Evolutionary conservation across 2,797 vertebrate genomes (phyloP).

Genomic region (Falco columbarius): DNA sequence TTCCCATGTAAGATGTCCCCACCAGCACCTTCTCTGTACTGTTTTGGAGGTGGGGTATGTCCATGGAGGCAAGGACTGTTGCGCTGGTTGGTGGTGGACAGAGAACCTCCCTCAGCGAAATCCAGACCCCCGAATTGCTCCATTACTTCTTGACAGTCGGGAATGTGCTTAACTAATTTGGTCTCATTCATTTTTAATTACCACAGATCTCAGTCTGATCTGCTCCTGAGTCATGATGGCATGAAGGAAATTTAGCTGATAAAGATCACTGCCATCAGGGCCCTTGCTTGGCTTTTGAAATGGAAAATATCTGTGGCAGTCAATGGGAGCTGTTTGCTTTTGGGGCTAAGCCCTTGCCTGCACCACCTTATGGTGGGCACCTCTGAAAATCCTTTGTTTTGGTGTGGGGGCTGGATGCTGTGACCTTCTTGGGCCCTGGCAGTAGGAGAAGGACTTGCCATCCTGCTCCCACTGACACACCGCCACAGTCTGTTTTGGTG

Average conservation of each 20-base stretch:
- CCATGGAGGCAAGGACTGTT: not conserved
- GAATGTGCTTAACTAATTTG: slow-evolving; percentile 16
- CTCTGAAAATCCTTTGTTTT: not conserved
- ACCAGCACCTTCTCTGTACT: not conserved
- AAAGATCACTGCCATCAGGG: not conserved
- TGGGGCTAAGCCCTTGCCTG: not conserved
- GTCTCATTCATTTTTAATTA: slow-evolving; percentile 18
- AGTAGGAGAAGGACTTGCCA: not conserved
- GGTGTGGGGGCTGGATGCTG: not conserved
- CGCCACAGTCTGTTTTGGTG: not conserved
- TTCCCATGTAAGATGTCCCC: not conserved
- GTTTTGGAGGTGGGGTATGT: not conserved
- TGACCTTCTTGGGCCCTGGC: not conserved
- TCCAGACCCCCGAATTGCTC: not conserved
- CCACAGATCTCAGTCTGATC: slow-evolving; percentile 12
- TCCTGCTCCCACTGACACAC: not conserved
- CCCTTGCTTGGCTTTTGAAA: not conserved
- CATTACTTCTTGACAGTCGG: not conserved
- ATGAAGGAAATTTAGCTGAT: slow-evolving; percentile 3
- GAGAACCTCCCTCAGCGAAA: not conserved
- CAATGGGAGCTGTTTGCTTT: not conserved
- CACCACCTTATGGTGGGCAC: not conserved
- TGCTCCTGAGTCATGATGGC: slow-evolving; percentile 1
- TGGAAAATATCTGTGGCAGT: not conserved
- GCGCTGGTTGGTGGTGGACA: not conserved